Base-by-base conservation (phyloP, 2,113 vertebrate species). In the Chrysochloris asiatica region DNA sequence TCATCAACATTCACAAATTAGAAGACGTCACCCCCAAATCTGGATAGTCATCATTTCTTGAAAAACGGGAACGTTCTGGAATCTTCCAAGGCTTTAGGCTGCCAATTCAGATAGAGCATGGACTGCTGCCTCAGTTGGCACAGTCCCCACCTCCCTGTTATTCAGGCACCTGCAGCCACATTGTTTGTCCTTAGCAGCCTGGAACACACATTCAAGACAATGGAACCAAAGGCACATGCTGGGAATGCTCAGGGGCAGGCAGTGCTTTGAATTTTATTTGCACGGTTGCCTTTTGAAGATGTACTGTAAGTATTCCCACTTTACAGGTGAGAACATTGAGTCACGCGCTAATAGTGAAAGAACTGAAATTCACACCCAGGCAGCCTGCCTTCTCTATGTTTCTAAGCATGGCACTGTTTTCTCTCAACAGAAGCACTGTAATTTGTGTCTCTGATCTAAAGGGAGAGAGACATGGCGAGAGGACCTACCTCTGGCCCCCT, bases 201-300 rank as follows among this genome's bases (percentile, higher is more conserved):
- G 61, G 19, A 9, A 28, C 52, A n/a, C 28, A 36, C 21, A 8
- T 9, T 61, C 12, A 61, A 9, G 30, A 21, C 14, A 28, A 6
- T 4, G 6, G 30, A 2, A 13, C 4, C 1, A 16, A 36, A 22
- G 0, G 5, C 3, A 1, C 0, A 3, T 33, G 28, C 2, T 4
- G n/a, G 0, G 8, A 36, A 38, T 3, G 0, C 52, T n/a, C 0
- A 5, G 2, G 0, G 19, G 14, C 81, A 72, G 54, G 48, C 30
- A 4, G 8, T 17, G 4, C 6, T 12, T 22, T 22, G 11, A 24
- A 4, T 56, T 65, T 41, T 47, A 6, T 56, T 7, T 3, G 26
- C 22, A 19, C 17, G 0, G 24, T 30, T 7, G 9, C 45, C 72
- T 92, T 75, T 6, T 67, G 67, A 48, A 87, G 43, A 43, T 22